Percentiles rank a stretch among this genome's conserved stretches.
phyloP scores from a whole-genome alignment of 2,113 vertebrate genomes.

The Vombatus ursinus region DNA sequence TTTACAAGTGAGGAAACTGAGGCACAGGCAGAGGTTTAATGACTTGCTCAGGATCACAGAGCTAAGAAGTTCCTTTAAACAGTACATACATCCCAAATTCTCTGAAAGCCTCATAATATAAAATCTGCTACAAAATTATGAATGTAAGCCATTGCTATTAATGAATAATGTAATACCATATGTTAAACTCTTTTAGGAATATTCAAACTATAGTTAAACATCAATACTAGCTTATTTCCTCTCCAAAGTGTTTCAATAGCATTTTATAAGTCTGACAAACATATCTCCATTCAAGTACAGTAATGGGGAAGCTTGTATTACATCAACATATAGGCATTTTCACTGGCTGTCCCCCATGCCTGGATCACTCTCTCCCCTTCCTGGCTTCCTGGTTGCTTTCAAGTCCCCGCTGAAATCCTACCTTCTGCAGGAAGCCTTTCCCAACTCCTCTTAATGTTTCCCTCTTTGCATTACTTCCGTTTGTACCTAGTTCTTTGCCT shows the following conservation, averaged over 20 bases:
- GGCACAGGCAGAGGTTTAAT: neutral
- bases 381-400: neutral
- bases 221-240: conserved; percentile 21
- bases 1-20: neutral
- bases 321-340: conserved; percentile 38
- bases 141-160: conserved; percentile 28
- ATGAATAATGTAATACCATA: neutral
- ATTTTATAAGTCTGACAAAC: conserved; percentile 37
- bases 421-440: conserved; percentile 17
- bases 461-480: conserved; percentile 1
- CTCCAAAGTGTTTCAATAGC: conserved; percentile 53
- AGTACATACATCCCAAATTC: neutral
- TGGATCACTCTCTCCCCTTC: neutral
- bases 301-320: conserved; percentile 39
- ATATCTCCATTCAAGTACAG: conserved; percentile 27
- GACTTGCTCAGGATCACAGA: neutral
- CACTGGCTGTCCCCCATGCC: neutral
- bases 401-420: conserved; percentile 1
- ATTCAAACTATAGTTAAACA: conserved; percentile 39
- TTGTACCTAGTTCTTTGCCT: neutral
- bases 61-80: neutral
- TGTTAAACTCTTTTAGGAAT: conserved; percentile 43
- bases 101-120: neutral
- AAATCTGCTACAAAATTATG: conserved; percentile 12
- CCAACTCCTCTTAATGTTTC: conserved; percentile 6